Conservation (phyloP, 2,797 vertebrate genomes). For the Melanotaenia nigrans region DNA sequence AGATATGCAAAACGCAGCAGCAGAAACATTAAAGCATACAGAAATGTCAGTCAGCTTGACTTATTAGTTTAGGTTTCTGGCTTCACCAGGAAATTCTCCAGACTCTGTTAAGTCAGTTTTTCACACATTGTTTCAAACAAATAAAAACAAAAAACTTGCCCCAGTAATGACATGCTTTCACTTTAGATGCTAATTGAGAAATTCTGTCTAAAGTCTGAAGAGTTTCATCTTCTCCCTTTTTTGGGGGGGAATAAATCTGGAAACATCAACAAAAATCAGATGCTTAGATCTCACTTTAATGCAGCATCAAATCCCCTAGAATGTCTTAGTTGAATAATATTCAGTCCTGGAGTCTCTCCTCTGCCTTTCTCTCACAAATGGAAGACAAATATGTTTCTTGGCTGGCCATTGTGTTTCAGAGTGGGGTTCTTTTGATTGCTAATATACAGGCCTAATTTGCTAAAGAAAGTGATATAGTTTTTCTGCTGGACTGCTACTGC, state of each 20-base stretch:
- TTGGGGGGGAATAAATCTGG: constrained; percentile 33
- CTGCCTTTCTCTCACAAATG: constrained; percentile 66
- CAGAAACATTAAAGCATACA: too few species aligned
- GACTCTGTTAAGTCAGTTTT: too few species aligned
- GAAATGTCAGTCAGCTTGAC: too few species aligned
- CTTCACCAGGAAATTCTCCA: too few species aligned
- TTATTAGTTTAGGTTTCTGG: too few species aligned
- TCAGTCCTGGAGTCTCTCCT: constrained; percentile 58
- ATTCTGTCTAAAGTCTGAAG: not conserved
- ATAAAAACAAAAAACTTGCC: too few species aligned
- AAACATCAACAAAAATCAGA: constrained; percentile 63
- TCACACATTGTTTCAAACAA: too few species aligned
- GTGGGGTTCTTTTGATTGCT: constrained; percentile 73
- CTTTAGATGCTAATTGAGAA: not conserved
- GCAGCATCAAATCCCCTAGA: constrained; percentile 63
- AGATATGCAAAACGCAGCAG: too few species aligned
- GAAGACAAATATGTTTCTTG: constrained; percentile 84
- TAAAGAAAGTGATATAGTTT: constrained; percentile 76
- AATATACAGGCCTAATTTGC: constrained; percentile 79
- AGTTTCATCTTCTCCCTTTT: not conserved
- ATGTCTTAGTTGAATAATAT: constrained; percentile 63
- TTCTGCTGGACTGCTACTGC: constrained; percentile 58
- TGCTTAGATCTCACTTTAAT: constrained; percentile 20
- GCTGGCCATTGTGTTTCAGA: constrained; percentile 68
- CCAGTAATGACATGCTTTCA: not conserved